Conservation (phyloP, 2,797 vertebrate genomes). For the Sebastes vulpes region DNA sequence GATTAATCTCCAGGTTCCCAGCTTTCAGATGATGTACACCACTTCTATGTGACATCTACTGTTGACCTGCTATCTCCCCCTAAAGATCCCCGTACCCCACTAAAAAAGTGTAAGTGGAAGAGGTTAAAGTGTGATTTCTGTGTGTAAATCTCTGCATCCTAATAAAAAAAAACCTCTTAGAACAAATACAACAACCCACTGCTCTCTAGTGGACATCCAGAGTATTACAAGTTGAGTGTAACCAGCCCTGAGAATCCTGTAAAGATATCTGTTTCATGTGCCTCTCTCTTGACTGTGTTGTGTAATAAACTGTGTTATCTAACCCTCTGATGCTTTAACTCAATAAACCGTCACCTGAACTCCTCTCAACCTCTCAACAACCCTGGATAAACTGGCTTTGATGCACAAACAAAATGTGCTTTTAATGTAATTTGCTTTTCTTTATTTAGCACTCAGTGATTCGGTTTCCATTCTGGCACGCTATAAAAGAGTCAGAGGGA, state of each 20-base stretch:
- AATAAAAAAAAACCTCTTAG: too few species aligned
- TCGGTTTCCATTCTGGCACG: constrained; percentile 17
- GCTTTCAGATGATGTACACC: too few species aligned
- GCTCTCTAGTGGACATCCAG: constrained; percentile 35
- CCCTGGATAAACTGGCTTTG: not conserved
- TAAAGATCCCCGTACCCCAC: too few species aligned
- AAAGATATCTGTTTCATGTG: not conserved
- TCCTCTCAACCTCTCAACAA: not conserved
- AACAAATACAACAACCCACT: not conserved
- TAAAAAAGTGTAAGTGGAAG: too few species aligned
- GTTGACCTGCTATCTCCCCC: too few species aligned
- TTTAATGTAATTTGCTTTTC: constrained; percentile 19
- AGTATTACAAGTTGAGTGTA: not conserved
- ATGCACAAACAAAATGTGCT: not conserved
- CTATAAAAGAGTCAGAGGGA: not conserved
- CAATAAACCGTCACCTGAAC: constrained; percentile 5
- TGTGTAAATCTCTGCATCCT: not conserved
- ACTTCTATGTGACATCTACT: too few species aligned
- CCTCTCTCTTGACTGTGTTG: not conserved
- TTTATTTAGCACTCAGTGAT: not conserved
- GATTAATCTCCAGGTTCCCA: too few species aligned
- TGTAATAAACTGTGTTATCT: not conserved
- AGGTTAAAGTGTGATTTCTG: not conserved
- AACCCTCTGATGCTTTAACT: not conserved
- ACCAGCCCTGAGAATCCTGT: not conserved